Evolutionary conservation across 2,888 invertebrate genomes (phyloP).

Genomic region (Nomada flava): DNA sequence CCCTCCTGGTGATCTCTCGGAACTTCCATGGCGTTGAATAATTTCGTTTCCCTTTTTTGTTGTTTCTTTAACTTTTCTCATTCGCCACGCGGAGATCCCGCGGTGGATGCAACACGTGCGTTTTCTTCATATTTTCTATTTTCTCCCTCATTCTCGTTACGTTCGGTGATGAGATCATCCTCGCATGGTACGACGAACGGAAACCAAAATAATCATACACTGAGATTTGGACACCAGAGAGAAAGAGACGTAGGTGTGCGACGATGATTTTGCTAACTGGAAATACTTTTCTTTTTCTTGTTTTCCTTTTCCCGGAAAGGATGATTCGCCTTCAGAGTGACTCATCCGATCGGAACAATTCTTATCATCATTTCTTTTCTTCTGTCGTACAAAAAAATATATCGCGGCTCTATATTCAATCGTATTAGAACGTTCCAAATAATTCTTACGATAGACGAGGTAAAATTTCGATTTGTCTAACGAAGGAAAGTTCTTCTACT

Average conservation of each 20-base stretch:
- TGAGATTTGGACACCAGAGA: slow-evolving; percentile 42
- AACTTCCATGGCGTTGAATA: slow-evolving; percentile 11
- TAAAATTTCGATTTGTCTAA: slow-evolving; percentile 27
- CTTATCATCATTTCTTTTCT: slow-evolving; percentile 10
- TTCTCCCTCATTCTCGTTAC: not conserved
- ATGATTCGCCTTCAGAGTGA: slow-evolving; percentile 4
- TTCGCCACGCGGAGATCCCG: not conserved
- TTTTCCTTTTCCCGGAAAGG: not conserved
- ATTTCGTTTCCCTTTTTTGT: not conserved
- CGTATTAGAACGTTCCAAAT: slow-evolving; percentile 23
- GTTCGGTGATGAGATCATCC: slow-evolving; percentile 44
- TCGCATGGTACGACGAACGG: slow-evolving; percentile 32
- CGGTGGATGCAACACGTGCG: slow-evolving; percentile 11
- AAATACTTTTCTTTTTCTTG: not conserved
- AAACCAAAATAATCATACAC: slow-evolving; percentile 26
- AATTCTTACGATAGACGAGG: slow-evolving; percentile 17
- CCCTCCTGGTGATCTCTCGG: slow-evolving; percentile 33
- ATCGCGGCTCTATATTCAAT: slow-evolving; percentile 12
- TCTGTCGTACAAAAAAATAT: slow-evolving; percentile 1
- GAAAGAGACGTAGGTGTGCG: slow-evolving; percentile 17
- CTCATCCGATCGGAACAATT: slow-evolving; percentile 15
- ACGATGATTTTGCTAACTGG: not conserved
- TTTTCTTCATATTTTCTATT: not conserved
- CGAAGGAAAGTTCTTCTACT: slow-evolving; percentile 3
- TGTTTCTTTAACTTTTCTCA: not conserved